Conservation (phyloP, 2,113 vertebrate species). For the Polyodon spathula region DNA sequence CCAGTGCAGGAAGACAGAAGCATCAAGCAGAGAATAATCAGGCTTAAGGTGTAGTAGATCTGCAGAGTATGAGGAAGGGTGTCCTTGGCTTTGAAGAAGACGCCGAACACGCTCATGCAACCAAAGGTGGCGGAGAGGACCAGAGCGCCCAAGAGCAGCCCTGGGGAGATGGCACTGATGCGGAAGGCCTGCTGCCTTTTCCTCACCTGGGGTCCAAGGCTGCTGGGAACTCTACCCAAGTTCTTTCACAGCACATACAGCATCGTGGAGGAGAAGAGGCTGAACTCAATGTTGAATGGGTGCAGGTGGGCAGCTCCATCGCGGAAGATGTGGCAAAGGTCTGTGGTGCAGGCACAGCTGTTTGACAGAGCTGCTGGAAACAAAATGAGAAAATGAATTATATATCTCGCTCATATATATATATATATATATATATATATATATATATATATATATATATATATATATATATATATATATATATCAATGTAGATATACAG, state of each 20-base stretch:
- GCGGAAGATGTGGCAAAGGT: conserved; percentile 31
- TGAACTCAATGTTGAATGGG: conserved; percentile 35
- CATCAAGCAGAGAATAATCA: conserved; percentile 26
- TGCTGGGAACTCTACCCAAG: conserved; percentile 16
- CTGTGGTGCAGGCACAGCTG: conserved; percentile 25
- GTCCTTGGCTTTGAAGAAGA: conserved; percentile 22
- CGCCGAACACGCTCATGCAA: conserved; percentile 31
- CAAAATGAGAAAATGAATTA: neutral
- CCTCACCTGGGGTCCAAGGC: neutral
- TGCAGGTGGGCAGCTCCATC: conserved; percentile 26
- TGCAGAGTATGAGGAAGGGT: conserved; percentile 25
- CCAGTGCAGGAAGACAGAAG: conserved; percentile 27
- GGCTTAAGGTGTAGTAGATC: conserved; percentile 30
- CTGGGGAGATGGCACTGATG: conserved; percentile 26
- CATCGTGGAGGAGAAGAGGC: conserved; percentile 35
- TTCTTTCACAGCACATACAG: conserved; percentile 34
- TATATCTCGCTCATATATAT: too few relatives aligned
- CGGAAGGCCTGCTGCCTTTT: neutral
- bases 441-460: too few relatives aligned
- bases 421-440: too few relatives aligned
- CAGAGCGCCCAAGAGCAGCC: conserved; percentile 26
- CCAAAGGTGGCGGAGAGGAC: conserved; percentile 31
- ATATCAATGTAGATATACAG: too few relatives aligned
- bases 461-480: too few relatives aligned
- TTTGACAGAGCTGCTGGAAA: neutral